Evolutionary conservation across 1,140 invertebrate genomes (phyloP).

Genomic region (Listronotus oregonensis): DNA sequence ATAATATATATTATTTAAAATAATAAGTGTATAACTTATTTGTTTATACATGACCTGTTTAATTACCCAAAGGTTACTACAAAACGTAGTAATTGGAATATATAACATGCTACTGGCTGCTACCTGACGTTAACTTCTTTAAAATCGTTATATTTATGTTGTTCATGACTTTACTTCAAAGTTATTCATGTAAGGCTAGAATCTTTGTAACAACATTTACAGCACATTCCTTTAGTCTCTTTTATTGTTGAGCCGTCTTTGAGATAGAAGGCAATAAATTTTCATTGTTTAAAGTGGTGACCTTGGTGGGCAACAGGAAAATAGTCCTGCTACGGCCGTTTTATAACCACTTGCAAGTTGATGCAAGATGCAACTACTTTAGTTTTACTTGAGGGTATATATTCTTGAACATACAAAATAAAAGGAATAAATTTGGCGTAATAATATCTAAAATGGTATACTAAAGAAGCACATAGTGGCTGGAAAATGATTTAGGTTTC

Average conservation of each 20-base stretch:
- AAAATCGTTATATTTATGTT: background rate
- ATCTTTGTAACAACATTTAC: constrained; percentile 2
- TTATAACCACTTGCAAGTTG: background rate
- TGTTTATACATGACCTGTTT: too few species aligned
- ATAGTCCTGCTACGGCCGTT: background rate
- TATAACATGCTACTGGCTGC: background rate
- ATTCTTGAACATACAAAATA: too few species aligned
- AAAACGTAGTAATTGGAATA: background rate
- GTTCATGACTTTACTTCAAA: constrained; percentile 1
- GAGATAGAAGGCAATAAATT: constrained; percentile 14
- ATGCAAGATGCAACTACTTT: background rate
- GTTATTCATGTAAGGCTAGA: constrained; percentile 8
- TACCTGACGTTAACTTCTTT: background rate
- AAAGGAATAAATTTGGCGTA: too few species aligned
- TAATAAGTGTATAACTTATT: too few species aligned
- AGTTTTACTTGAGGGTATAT: too few species aligned
- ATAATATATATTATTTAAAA: too few species aligned
- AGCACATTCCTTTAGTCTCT: background rate
- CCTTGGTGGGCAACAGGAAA: constrained; percentile 5
- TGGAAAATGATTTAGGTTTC: too few species aligned
- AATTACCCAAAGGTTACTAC: too few species aligned
- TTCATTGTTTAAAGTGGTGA: constrained; percentile 2
- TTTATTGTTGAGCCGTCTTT: constrained; percentile 11
- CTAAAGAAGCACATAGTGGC: too few species aligned
- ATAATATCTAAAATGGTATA: too few species aligned